Percentiles rank a stretch among this genome's conserved stretches.
These are phyloP conservation scores for Pipistrellus pygmaeus DNA, from an alignment of 2,797 vertebrate species.

Conservation along the genomic window DNA sequence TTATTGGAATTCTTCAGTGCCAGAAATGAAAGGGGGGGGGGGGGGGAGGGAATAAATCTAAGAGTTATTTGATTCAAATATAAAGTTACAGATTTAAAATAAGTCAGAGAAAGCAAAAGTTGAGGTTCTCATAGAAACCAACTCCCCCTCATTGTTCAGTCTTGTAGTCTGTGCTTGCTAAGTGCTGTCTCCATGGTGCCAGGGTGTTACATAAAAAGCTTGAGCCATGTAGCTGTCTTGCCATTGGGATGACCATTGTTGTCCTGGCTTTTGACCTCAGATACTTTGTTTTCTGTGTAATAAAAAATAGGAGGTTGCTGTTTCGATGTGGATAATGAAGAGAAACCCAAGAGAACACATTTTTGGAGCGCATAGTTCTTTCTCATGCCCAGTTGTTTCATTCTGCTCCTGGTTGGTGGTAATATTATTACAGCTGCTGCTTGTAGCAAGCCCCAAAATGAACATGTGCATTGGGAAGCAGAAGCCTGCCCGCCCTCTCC, in stretches of 20 bases:
- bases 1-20: conserved; percentile 21
- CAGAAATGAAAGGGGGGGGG: conserved; percentile 34
- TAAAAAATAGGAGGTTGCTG: background rate
- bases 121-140: conserved; percentile 79
- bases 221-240: background rate
- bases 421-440: conserved; percentile 20
- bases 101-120: conserved; percentile 74
- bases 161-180: background rate
- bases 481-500: background rate
- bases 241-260: background rate
- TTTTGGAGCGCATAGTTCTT: background rate
- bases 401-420: background rate
- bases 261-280: conserved; percentile 19
- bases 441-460: background rate
- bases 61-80: conserved; percentile 69
- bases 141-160: conserved; percentile 67
- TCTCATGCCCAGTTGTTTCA: background rate
- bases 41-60: background rate
- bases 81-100: conserved; percentile 78
- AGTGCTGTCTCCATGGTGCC: conserved; percentile 38
- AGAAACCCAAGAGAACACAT: background rate
- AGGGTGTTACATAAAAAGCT: conserved; percentile 66
- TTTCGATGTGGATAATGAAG: background rate
- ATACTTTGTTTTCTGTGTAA: conserved; percentile 21
- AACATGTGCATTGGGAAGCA: background rate